phyloP scores from a whole-genome alignment of 1,140 invertebrate genomes.

The Sesamia nonagrioides region DNA sequence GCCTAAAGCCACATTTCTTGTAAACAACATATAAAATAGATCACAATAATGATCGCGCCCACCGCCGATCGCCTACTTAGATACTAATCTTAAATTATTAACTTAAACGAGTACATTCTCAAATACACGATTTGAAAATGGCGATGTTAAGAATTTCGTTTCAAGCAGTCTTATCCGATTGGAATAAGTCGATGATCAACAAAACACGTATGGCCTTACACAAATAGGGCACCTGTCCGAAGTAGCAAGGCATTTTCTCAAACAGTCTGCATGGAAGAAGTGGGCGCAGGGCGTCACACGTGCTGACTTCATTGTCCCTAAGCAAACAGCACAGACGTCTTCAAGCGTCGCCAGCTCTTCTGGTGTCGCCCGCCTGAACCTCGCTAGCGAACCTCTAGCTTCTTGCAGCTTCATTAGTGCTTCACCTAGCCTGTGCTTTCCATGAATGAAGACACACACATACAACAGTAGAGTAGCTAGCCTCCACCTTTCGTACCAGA shows the following conservation, averaged over 20 bases:
- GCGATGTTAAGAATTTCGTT: slow-evolving; percentile 43
- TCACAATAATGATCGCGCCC: not conserved
- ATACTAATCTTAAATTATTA: slow-evolving; percentile 15
- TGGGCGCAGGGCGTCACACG: slow-evolving; percentile 93
- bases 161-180: slow-evolving; percentile 62
- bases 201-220: slow-evolving; percentile 85
- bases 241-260: slow-evolving; percentile 91
- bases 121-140: not conserved
- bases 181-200: slow-evolving; percentile 59
- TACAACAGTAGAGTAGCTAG: slow-evolving; percentile 89
- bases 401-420: slow-evolving; percentile 87
- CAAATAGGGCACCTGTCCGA: slow-evolving; percentile 92
- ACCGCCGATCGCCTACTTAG: not conserved
- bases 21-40: slow-evolving; percentile 24
- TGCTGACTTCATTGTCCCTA: slow-evolving; percentile 90
- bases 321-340: slow-evolving; percentile 93
- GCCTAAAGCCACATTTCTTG: slow-evolving; percentile 18
- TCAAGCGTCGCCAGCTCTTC: slow-evolving; percentile 91
- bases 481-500: slow-evolving; percentile 88
- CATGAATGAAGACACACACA: slow-evolving; percentile 90
- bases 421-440: slow-evolving; percentile 89
- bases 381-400: slow-evolving; percentile 89
- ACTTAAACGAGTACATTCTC: slow-evolving; percentile 14
- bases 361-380: slow-evolving; percentile 89
- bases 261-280: slow-evolving; percentile 92